phyloP scores from a whole-genome alignment of 2,888 invertebrate genomes.

The Mellilla xanthometata region DNA sequence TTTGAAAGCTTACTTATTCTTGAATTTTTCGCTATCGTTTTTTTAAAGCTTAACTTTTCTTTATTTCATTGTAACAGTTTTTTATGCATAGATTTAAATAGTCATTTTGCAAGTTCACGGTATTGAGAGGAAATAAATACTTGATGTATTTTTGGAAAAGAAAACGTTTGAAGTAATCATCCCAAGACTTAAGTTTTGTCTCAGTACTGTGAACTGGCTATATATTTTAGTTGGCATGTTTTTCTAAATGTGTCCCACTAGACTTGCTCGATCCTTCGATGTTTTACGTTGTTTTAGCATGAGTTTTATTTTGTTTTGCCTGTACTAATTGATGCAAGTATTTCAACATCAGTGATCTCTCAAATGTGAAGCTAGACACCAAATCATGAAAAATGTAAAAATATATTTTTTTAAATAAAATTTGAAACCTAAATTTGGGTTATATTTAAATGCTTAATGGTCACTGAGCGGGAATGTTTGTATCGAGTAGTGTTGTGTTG shows the following conservation, averaged over 20 bases:
- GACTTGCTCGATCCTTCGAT: slow-evolving; percentile 64
- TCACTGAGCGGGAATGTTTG: slow-evolving; percentile 35
- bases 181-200: not conserved
- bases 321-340: slow-evolving; percentile 51
- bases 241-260: slow-evolving; percentile 64
- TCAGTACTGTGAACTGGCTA: slow-evolving; percentile 39
- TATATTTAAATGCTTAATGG: not conserved
- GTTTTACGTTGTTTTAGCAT: slow-evolving; percentile 60
- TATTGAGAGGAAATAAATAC: slow-evolving; percentile 25
- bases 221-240: slow-evolving; percentile 62
- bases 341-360: slow-evolving; percentile 5
- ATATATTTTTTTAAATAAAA: too few relatives aligned
- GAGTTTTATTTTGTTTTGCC: slow-evolving; percentile 72
- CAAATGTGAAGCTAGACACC: not conserved
- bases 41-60: slow-evolving; percentile 66
- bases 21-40: slow-evolving; percentile 66
- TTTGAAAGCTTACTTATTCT: slow-evolving; percentile 66
- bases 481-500: slow-evolving; percentile 52
- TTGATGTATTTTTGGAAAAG: too few relatives aligned
- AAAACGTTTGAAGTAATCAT: too few relatives aligned
- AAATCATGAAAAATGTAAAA: too few relatives aligned
- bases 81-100: slow-evolving; percentile 37
- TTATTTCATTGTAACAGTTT: slow-evolving; percentile 67
- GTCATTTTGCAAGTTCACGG: slow-evolving; percentile 34
- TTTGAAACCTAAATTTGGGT: too few relatives aligned